Evolutionary conservation across 2,113 vertebrate genomes (phyloP).

Genomic region (Dicentrarchus labrax): DNA sequence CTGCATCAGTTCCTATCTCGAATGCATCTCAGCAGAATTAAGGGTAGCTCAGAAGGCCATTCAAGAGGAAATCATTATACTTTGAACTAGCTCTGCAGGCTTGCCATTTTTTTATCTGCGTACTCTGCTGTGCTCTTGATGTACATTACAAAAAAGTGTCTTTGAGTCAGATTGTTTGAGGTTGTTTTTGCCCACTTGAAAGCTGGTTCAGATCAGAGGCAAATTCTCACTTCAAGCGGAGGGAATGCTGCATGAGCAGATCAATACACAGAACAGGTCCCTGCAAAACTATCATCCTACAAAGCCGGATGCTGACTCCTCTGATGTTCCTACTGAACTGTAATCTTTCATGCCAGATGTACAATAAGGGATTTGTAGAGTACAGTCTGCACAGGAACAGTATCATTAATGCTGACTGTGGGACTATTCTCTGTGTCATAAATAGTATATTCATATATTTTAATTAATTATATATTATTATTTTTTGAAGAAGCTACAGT

Average conservation of each 20-base stretch:
- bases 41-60: conserved; percentile 18
- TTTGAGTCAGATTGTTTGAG: conserved; percentile 61
- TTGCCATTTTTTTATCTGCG: conserved; percentile 23
- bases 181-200: conserved; percentile 61
- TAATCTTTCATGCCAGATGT: conserved; percentile 13
- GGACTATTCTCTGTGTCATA: not conserved
- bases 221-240: conserved; percentile 39
- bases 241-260: conserved; percentile 63
- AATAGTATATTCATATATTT: too few relatives aligned
- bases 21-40: conserved; percentile 30
- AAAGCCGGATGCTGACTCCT: conserved; percentile 31
- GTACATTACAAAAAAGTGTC: conserved; percentile 32
- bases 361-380: conserved; percentile 1
- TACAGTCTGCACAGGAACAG: not conserved
- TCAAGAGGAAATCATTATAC: conserved; percentile 33
- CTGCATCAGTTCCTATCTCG: not conserved
- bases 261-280: conserved; percentile 59
- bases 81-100: conserved; percentile 32
- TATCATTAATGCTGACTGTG: not conserved
- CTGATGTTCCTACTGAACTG: conserved; percentile 43
- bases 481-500: too few relatives aligned
- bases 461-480: too few relatives aligned
- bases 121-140: conserved; percentile 22
- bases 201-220: conserved; percentile 64
- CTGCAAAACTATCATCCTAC: conserved; percentile 29